Percentiles rank a stretch among this genome's conserved stretches.
These are phyloP conservation scores for Chelon labrosus DNA, from an alignment of 2,797 vertebrate species.

Conservation along the genomic window DNA sequence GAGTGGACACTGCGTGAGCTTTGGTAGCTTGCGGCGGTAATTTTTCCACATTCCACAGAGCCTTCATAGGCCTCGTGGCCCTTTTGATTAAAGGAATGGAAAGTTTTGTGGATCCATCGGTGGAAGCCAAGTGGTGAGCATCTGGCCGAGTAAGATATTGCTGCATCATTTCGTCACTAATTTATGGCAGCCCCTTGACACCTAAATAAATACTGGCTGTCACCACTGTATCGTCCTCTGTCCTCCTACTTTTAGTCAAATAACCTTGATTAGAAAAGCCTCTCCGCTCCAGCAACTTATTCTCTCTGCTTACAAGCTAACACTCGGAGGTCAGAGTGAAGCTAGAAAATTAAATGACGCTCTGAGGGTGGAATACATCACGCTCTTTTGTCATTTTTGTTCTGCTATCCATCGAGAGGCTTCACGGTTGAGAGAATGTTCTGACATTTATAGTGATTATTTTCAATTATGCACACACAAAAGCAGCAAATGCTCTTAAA, in stretches of 20 bases:
- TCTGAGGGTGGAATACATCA: slow-evolving; percentile 46
- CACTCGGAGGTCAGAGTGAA: slow-evolving; percentile 61
- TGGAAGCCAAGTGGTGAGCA: slow-evolving; percentile 75
- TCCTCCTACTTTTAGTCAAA: slow-evolving; percentile 79
- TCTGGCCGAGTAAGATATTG: slow-evolving; percentile 84
- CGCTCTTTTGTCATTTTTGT: slow-evolving; percentile 28
- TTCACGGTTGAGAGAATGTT: slow-evolving; percentile 29
- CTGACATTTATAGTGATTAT: slow-evolving; percentile 53
- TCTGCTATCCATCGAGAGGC: slow-evolving; percentile 29
- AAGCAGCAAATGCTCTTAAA: slow-evolving; percentile 35
- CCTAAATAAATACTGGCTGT: slow-evolving; percentile 82
- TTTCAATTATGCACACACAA: slow-evolving; percentile 30
- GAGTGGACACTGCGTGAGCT: slow-evolving; percentile 16
- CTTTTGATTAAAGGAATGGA: slow-evolving; percentile 82
- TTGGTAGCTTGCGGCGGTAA: slow-evolving; percentile 26
- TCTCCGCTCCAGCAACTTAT: slow-evolving; percentile 45
- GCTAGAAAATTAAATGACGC: slow-evolving; percentile 47
- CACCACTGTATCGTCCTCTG: slow-evolving; percentile 71
- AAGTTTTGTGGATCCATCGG: slow-evolving; percentile 61
- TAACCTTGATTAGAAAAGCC: slow-evolving; percentile 80
- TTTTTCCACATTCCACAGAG: slow-evolving; percentile 41
- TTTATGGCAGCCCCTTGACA: slow-evolving; percentile 82
- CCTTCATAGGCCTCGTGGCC: slow-evolving; percentile 32
- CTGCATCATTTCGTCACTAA: slow-evolving; percentile 82
- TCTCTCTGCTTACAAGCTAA: slow-evolving; percentile 47